Evolutionary conservation across 2,888 invertebrate genomes (phyloP), one percentile per base, ranked within the genome.

Genomic region (Agrilus mali): DNA sequence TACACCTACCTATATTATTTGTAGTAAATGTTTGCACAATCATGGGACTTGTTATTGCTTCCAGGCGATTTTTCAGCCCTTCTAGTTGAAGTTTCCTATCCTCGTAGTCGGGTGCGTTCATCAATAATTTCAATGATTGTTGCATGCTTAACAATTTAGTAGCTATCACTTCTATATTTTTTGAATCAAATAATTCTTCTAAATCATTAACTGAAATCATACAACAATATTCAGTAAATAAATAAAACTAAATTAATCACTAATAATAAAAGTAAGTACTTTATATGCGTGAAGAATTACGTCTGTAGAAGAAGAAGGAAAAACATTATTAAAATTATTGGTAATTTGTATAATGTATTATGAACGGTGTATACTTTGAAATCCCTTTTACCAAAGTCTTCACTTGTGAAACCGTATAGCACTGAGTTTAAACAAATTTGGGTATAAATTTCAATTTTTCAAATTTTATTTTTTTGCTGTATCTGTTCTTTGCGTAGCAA

Each of bases 21-120:
- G 78, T 69, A 2, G 86, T 84, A 53, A 96, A 86, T 0, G 90
- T 87, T 54, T 88, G 84, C 1, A 94, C 86, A 4, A 96, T 73
- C 36, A 81, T 79, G 0, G 93, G 86, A 55, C 89, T 93, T 0
- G 90, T 78, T 50, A 90, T 78, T 0, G 94, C 93, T 65, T 96
- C 95, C 2, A 96, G 66, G 12, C 93, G 74, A 65, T 94, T 94
- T 66, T 93, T 94, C 42, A 94, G 70, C 1, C 86, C 87, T 63
- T 95, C 94, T 22, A 96, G 67, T 57, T 92, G 92, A n/a, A 82
- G 57, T 44, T 78, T 73, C 55, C 82, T 76, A 38, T 74, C 77
- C 53, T 86, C 83, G 50, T 80, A 82, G 61, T 85, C 82, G 0
- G 77, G 70, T 0, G 80, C 75, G 40, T 74, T 80, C 4, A 73